A percentile compares a stretch with the other conserved stretches of the same genome.
Evolutionary conservation across 2,888 invertebrate genomes (phyloP).

Genomic region (Scaptodrosophila latifasciaeformis): DNA sequence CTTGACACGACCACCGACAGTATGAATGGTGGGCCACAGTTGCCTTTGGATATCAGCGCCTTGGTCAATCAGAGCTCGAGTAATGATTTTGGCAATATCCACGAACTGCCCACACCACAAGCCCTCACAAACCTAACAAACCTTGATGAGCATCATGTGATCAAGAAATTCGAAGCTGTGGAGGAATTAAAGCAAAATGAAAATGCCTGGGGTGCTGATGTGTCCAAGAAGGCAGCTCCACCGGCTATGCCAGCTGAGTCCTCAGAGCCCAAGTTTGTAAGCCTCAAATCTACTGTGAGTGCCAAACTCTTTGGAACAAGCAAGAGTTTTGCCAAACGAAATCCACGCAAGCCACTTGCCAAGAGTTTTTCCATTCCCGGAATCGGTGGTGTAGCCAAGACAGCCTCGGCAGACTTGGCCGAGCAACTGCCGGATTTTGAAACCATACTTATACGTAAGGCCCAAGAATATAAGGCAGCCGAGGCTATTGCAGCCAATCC

Average conservation of each 20-base stretch:
- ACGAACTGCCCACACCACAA: constrained; percentile 43
- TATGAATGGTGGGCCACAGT: constrained; percentile 48
- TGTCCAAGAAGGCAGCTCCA: constrained; percentile 47
- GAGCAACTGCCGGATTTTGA: constrained; percentile 72
- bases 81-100: constrained; percentile 48
- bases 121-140: constrained; percentile 44
- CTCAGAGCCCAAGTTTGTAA: neutral
- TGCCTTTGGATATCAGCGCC: constrained; percentile 59
- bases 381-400: neutral
- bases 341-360: constrained; percentile 83
- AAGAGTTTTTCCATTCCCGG: constrained; percentile 35
- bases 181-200: constrained; percentile 67
- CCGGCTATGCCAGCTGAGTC: constrained; percentile 16
- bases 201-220: constrained; percentile 75
- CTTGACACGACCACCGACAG: constrained; percentile 39
- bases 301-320: constrained; percentile 82
- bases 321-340: constrained; percentile 80
- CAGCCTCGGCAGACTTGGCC: neutral
- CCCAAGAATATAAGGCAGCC: constrained; percentile 60
- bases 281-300: constrained; percentile 71
- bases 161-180: constrained; percentile 68
- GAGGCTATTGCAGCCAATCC: constrained; percentile 40
- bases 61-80: constrained; percentile 33
- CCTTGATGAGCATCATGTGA: constrained; percentile 51
- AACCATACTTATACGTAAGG: constrained; percentile 71